These are phyloP conservation scores for Chrysopa pallens DNA, from an alignment of 1,140 invertebrate species.

Conservation along the genomic window DNA sequence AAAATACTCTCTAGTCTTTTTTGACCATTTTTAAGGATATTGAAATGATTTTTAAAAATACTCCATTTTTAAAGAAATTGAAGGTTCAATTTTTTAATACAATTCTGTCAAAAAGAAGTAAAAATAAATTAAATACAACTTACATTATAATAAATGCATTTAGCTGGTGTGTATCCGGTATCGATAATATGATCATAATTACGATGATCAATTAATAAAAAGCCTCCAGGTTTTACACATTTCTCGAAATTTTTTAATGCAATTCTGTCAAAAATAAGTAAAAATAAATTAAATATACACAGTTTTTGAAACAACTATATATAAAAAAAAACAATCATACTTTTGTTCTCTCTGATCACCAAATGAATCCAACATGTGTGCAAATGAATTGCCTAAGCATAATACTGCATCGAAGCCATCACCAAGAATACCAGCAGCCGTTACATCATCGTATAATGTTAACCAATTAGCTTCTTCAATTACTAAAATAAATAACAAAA, in stretches of 20 bases:
- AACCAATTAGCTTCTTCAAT: constrained; percentile 72
- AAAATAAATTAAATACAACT: constrained; percentile 19
- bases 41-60: no score
- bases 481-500: constrained; percentile 28
- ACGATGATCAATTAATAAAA: constrained; percentile 69
- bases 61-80: constrained; percentile 1
- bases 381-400: constrained; percentile 77
- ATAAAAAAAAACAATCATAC: constrained; percentile 28
- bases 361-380: constrained; percentile 60
- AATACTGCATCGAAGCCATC: constrained; percentile 63
- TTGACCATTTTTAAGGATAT: no score
- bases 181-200: constrained; percentile 72
- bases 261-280: constrained; percentile 20
- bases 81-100: neutral
- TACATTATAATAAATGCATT: constrained; percentile 79
- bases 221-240: constrained; percentile 67
- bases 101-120: neutral
- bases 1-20: no score
- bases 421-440: constrained; percentile 26
- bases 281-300: no score
- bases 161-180: constrained; percentile 49
- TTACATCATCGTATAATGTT: constrained; percentile 48
- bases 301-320: no score
- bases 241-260: constrained; percentile 59
- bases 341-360: constrained; percentile 64